Percentiles rank a stretch among this genome's conserved stretches.
These are phyloP conservation scores for Aeoliscus strigatus DNA, from an alignment of 2,797 vertebrate genomes.

Conservation along the genomic window DNA sequence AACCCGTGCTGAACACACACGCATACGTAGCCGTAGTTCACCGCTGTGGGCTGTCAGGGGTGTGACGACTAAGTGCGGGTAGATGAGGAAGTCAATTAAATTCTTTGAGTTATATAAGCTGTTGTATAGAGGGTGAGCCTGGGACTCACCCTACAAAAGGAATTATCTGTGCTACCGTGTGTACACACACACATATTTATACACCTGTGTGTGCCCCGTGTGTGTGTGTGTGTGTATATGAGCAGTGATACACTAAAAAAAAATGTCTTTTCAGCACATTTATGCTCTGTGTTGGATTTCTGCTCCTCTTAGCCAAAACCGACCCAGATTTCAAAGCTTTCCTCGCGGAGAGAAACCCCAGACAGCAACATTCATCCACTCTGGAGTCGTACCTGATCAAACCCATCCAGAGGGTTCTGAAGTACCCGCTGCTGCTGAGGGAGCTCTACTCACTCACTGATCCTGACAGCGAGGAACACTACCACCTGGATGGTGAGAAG, in stretches of 20 bases:
- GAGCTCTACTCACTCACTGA: constrained; percentile 91
- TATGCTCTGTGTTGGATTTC: no score
- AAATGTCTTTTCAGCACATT: no score
- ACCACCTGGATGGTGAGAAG: constrained; percentile 86
- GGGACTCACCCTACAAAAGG: no score
- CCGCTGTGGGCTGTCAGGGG: not conserved
- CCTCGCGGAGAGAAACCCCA: constrained; percentile 89
- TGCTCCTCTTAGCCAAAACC: constrained; percentile 80
- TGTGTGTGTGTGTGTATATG: no score
- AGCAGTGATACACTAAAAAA: no score
- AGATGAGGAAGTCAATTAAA: no score
- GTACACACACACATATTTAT: not conserved
- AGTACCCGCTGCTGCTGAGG: constrained; percentile 90
- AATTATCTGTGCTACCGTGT: no score
- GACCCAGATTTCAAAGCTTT: constrained; percentile 92
- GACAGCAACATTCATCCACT: constrained; percentile 89
- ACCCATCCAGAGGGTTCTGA: constrained; percentile 95
- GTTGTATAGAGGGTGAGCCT: no score
- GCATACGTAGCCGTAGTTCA: no score
- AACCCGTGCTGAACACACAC: not conserved
- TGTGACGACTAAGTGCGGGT: not conserved
- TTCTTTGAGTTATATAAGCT: no score
- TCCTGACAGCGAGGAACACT: constrained; percentile 92
- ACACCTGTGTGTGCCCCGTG: no score
- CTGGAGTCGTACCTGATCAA: constrained; percentile 98